A percentile compares a stretch with the other conserved stretches of the same genome.
Conservation (phyloP, 30 jellyfish, hydroid and myxozoan species). For the Hydractinia symbiolongicarpus region DNA sequence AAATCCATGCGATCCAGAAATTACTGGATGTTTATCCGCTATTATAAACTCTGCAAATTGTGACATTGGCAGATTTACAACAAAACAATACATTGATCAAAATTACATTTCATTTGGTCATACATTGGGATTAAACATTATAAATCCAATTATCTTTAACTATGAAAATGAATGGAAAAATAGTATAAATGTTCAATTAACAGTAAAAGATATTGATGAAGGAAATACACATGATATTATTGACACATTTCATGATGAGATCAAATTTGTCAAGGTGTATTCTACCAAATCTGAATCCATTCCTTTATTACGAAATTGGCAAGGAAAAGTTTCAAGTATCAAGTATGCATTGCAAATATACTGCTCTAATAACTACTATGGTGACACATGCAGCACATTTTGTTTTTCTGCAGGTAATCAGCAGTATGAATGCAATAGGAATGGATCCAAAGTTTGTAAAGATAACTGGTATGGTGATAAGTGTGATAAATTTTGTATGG, state of each 20-base stretch:
- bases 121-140: constrained; percentile 30
- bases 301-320: not conserved
- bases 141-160: constrained; percentile 42
- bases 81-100: constrained; percentile 28
- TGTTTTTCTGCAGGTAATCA: not conserved
- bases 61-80: constrained; percentile 22
- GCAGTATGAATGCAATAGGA: constrained; percentile 9
- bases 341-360: constrained; percentile 2
- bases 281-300: not conserved
- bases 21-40: constrained; percentile 27
- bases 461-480: constrained; percentile 27
- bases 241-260: not conserved
- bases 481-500: constrained; percentile 11
- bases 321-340: constrained; percentile 18
- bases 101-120: constrained; percentile 15
- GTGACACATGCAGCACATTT: constrained; percentile 7
- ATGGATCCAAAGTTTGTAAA: constrained; percentile 9
- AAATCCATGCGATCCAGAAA: constrained; percentile 36
- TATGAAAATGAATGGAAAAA: constrained; percentile 41
- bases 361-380: constrained; percentile 12
- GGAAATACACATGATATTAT: constrained; percentile 11
- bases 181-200: not conserved
- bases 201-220: constrained; percentile 13
- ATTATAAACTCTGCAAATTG: not conserved
- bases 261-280: not conserved